Evolutionary conservation across 2,888 invertebrate species (phyloP), one percentile per base, ranked within the genome.

Genomic region (Alentia gelatinosa): DNA sequence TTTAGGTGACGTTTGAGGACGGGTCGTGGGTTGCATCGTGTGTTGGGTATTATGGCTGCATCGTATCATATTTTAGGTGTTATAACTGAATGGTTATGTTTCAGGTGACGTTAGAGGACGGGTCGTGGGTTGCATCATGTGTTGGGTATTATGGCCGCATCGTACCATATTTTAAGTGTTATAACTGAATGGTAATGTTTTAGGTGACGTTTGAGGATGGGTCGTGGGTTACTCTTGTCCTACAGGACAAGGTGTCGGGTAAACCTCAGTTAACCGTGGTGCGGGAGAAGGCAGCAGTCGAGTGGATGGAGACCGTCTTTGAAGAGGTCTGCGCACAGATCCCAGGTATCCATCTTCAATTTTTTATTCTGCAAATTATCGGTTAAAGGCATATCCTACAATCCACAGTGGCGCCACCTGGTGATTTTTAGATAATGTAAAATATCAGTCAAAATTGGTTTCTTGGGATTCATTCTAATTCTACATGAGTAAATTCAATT

Each of bases 231-330:
- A 86, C 42, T 1, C 42, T 86, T 5, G 47, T 47, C 5, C 47
- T 86, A 30, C 86, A 86, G 86, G 50, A 50, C 35, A 9, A 19
- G 47, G 86, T 86, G 47, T 63, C 39, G 26, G 91, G 91, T 1
- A 37, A 42, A 15, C 89, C 90, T 5, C 30, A 86, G 39, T 30
- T 91, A 35, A 37, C 90, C 1, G 91, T 91, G 23, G 33, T 75
- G 12, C 3, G 91, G 47, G 91, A 91, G 68, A 91, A 89, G 84
- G 56, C 90, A 12, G 90, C 91, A 33, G 91, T 91, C 4, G 47
- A 63, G 26, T 91, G 91, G 91, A 91, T 91, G 91, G 42, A 79
- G 5, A 74, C 30, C 9, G 68, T 47, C 74, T 91, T 91, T 37
- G 47, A 50, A 3, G 89, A 91, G 5, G 74, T 91, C 30, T 91